A percentile compares a stretch with the other conserved stretches of the same genome.
Conservation (phyloP, 2,113 vertebrate species). For the Plecotus auritus region DNA sequence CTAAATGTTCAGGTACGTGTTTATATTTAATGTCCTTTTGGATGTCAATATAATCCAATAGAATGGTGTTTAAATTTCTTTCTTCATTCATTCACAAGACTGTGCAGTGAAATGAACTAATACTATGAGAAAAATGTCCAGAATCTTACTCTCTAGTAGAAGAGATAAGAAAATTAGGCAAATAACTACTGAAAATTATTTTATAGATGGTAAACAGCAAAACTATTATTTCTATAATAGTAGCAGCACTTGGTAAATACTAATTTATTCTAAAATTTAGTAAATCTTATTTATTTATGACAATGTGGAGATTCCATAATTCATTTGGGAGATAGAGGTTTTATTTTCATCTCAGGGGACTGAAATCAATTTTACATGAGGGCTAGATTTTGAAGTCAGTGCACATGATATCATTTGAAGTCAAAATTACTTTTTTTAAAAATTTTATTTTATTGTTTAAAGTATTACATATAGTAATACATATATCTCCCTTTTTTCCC, state of each 20-base stretch:
- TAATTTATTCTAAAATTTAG: conserved; percentile 8
- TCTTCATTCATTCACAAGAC: neutral
- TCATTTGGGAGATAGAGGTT: neutral
- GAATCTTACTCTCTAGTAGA: neutral
- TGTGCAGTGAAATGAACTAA: neutral
- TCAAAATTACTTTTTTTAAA: conserved; percentile 35
- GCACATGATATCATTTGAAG: neutral
- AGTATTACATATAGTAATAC: too few relatives aligned
- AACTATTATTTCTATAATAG: neutral
- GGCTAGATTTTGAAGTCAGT: neutral
- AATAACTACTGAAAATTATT: conserved; percentile 4
- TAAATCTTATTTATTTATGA: neutral
- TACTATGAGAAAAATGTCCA: neutral
- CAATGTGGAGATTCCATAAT: neutral
- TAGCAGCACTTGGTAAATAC: neutral
- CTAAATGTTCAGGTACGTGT: neutral
- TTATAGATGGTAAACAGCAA: conserved; percentile 19
- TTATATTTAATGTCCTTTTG: neutral
- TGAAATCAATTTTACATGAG: conserved; percentile 5
- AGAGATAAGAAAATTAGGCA: neutral
- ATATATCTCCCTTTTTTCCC: too few relatives aligned
- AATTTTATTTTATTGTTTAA: too few relatives aligned
- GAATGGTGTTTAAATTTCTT: neutral
- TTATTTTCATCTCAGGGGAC: neutral
- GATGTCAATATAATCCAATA: neutral